Evolutionary conservation across 2,888 invertebrate species (phyloP).

Genomic region (Parnassius smintheus): DNA sequence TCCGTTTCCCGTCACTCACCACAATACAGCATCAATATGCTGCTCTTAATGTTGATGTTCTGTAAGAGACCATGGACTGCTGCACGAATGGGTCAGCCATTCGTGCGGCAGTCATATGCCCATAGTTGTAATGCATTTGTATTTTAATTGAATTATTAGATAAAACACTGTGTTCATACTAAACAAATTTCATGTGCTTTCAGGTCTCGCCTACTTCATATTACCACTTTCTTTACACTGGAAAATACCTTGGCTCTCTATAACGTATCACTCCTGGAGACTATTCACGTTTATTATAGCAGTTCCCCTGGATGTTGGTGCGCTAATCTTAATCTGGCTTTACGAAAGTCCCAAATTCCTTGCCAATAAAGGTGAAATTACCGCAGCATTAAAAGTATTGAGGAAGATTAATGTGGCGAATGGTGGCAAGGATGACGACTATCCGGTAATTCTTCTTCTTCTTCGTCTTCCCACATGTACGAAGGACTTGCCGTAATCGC

Average conservation of each 20-base stretch:
- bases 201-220: conserved; percentile 66
- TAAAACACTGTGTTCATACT: neutral
- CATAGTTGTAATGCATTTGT: too few relatives aligned
- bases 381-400: conserved; percentile 74
- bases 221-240: conserved; percentile 77
- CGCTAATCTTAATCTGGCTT: conserved; percentile 73
- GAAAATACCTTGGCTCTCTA: conserved; percentile 54
- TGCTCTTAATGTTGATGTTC: too few relatives aligned
- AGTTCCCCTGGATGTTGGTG: conserved; percentile 66
- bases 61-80: too few relatives aligned
- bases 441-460: conserved; percentile 39
- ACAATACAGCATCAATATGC: too few relatives aligned
- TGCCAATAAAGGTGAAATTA: conserved; percentile 79
- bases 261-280: conserved; percentile 85
- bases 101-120: too few relatives aligned
- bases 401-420: conserved; percentile 46
- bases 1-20: too few relatives aligned
- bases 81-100: too few relatives aligned
- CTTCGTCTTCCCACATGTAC: too few relatives aligned
- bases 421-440: conserved; percentile 44
- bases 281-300: conserved; percentile 77
- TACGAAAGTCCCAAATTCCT: conserved; percentile 90
- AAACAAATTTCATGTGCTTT: neutral
- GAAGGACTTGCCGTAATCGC: too few relatives aligned
- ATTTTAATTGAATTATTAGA: neutral